A percentile compares a stretch with the other conserved stretches of the same genome.
phyloP scores from a whole-genome alignment of 2,888 invertebrate genomes.

The Macaria notata region DNA sequence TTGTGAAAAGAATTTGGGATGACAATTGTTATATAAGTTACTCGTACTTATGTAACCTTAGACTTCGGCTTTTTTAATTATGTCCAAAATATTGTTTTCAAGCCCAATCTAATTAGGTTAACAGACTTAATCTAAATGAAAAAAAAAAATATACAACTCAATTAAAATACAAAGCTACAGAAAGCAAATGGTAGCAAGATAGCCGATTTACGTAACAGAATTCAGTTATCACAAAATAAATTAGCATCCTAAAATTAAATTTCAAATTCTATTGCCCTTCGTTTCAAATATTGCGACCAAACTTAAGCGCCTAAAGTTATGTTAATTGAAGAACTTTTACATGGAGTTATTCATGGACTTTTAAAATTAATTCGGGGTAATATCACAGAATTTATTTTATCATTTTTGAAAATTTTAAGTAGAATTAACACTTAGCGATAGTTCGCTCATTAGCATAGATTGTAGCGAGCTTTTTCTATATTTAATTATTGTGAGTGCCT shows the following conservation, averaged over 20 bases:
- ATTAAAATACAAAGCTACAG: too few relatives aligned
- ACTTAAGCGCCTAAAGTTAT: constrained; percentile 9
- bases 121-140: too few relatives aligned
- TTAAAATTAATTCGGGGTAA: constrained; percentile 6
- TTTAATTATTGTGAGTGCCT: not conserved
- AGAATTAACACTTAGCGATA: not conserved
- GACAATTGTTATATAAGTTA: too few relatives aligned
- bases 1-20: not conserved
- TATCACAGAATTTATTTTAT: not conserved
- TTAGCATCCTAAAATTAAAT: constrained; percentile 6
- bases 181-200: too few relatives aligned
- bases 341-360: constrained; percentile 12
- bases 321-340: constrained; percentile 17
- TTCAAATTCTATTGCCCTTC: constrained; percentile 10
- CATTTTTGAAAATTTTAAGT: not conserved
- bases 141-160: too few relatives aligned
- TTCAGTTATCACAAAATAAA: constrained; percentile 1
- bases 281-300: constrained; percentile 4
- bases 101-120: too few relatives aligned
- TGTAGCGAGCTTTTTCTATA: not conserved
- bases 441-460: not conserved
- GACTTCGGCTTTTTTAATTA: too few relatives aligned
- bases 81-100: too few relatives aligned
- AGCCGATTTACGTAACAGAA: not conserved
- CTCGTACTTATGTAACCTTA: too few relatives aligned